phyloP scores from a whole-genome alignment of 2,113 vertebrate genomes.

The Dicerorhinus sumatrensis region DNA sequence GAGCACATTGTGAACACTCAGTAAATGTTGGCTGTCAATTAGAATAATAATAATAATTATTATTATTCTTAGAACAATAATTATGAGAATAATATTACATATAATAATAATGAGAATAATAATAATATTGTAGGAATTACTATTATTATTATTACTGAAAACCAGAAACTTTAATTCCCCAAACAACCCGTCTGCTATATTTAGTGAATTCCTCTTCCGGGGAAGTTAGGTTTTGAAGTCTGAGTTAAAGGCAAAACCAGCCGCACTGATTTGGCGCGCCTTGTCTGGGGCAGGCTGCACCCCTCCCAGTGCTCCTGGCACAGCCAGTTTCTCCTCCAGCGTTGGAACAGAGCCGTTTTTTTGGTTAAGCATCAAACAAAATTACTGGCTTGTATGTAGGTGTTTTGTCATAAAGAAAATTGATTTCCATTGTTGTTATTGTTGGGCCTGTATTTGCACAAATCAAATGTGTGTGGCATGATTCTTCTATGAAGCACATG shows the following conservation, averaged over 20 bases:
- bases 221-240: background rate
- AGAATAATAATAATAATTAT: background rate
- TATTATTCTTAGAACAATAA: background rate
- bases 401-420: background rate
- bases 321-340: background rate
- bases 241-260: background rate
- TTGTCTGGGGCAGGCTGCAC: background rate
- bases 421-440: background rate
- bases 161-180: background rate
- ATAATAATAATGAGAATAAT: background rate
- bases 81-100: background rate
- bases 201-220: fast-evolving
- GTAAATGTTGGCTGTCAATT: background rate
- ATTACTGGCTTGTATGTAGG: background rate
- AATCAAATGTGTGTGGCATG: background rate
- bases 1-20: background rate
- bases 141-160: background rate
- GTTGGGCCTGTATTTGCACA: background rate
- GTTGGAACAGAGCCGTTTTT: background rate
- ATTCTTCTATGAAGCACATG: background rate
- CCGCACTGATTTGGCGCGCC: fast-evolving
- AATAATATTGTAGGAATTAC: background rate
- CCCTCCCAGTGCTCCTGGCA: background rate
- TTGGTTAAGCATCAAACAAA: background rate
- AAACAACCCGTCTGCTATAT: background rate